Percentiles rank a stretch among this genome's conserved stretches.
phyloP scores from a whole-genome alignment of 2,113 vertebrate species.

The Rostratula benghalensis region DNA sequence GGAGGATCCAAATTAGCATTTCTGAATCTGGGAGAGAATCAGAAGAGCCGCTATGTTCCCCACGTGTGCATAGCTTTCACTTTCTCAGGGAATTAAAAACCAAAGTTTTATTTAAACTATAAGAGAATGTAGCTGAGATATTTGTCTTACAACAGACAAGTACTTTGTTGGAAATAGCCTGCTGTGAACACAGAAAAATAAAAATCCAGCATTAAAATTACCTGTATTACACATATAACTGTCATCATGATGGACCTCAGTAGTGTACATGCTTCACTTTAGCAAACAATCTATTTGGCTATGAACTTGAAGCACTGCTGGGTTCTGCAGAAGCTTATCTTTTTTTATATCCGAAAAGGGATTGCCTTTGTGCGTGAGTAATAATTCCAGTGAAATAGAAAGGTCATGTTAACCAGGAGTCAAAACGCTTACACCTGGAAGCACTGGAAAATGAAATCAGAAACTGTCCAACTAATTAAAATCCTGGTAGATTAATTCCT shows the following conservation, averaged over 20 bases:
- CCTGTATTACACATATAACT: accelerated
- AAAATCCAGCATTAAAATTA: background rate
- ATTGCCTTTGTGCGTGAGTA: background rate
- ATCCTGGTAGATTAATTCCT: background rate
- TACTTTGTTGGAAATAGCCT: background rate
- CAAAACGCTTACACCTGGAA: background rate
- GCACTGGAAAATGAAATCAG: background rate
- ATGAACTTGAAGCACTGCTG: background rate
- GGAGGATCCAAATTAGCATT: background rate
- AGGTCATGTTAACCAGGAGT: background rate
- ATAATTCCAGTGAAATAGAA: background rate
- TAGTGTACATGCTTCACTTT: accelerated
- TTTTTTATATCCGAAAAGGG: background rate
- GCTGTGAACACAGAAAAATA: background rate
- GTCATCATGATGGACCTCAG: background rate
- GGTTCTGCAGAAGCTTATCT: conserved; percentile 55
- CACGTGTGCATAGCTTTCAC: background rate
- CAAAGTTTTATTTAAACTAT: background rate
- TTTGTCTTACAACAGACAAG: background rate
- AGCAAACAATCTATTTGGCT: background rate
- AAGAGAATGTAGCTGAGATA: background rate
- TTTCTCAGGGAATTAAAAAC: background rate
- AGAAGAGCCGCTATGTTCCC: no score
- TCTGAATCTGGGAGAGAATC: background rate
- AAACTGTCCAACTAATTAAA: accelerated